Base-by-base conservation (phyloP, 1,140 invertebrate species). In the Muscidifurax raptorellus region DNA sequence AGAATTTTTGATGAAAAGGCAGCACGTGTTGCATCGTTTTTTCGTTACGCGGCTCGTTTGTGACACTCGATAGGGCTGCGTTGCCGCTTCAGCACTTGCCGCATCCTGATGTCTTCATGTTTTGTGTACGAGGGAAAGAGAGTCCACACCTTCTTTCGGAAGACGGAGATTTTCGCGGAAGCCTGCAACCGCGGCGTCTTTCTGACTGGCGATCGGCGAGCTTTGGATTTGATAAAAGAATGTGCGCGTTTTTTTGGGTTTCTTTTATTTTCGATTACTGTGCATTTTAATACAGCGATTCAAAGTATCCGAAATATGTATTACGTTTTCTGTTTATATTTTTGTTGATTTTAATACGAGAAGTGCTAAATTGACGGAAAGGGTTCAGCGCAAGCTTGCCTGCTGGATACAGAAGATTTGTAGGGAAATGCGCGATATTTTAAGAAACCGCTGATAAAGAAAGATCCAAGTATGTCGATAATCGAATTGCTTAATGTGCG, bases 21-120 rank as follows among this genome's bases (percentile, higher is more conserved):
- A 72, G 28, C 36, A 32, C 15, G 52, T 59, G 52, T 7, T 59
- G 52, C 52, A 59, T 59, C 18, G 52, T 22, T 32, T 32, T 71
- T 71, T 71, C 44, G 77, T 52, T 64, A 18, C 25, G 74, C 77
- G 86, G 82, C 52, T 75, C 86, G 78, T 86, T 86, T 87, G 81
- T 84, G 81, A 86, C 76, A 83, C 75, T 78, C 40, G 82, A 83
- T 83, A 83, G 52, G 18, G 40, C n/a, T 52, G 64, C 30, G 80
- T 25, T 12, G 28, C 59, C 22, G 64, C 15, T 9, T 74, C 25
- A 3, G 78, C 22, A 32, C 6, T 69, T 69, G n/a, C n/a, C 44
- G 13, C 76, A 64, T 59, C 52, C 64, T 44, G 28, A 69, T 27
- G 25, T 30, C 28, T 69, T 69, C 66, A 27, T 67, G 30, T 80